Base-by-base conservation (phyloP, 2,113 vertebrate species). In the Phyllopteryx taeniolatus region DNA sequence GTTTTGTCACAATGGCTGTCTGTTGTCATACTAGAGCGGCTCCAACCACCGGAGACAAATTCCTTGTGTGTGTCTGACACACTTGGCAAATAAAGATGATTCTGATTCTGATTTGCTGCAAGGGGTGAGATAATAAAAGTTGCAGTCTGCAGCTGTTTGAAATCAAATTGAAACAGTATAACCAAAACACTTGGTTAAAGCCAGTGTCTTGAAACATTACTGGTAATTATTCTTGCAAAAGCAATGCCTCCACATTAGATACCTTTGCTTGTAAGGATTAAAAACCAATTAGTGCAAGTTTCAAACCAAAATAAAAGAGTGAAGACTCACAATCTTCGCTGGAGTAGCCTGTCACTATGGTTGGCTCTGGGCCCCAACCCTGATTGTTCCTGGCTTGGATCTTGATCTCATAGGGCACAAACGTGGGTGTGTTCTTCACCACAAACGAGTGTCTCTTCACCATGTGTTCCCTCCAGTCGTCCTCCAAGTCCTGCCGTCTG, bases 281-380 rank as follows among this genome's bases (percentile, higher is more conserved):
- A 8, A 64, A 33, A 66, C 0, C 1, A 68, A 51, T 46, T 27
- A 3, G 8, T 11, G 19, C 33, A 61, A 65, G 4, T 27, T 43
- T 35, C n/a, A 59, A 31, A n/a, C 11, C 15, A 43, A 22, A 46
- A 49, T 4, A 27, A 39, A 49, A 68, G 9, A 39, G 17, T 20
- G 12, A 39, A 0, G 39, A 95, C 95, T 96, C 87, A 99, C 98
- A 91, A 7, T 99, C 98, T 78, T 99, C 98, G 84, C 96, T 96
- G 0, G 98, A 98, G 79, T 95, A 96, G 0, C 95, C 95, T 0
- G 86, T 88, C 74, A 94, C 90, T 14, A 94, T 6, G 20, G 84
- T 90, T 0, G 98, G 97, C 1, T 95, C 93, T 0, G 98, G 98
- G 4, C 92, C 96, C 14, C 91, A 89, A 39, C 97, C 98, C 17